These are phyloP conservation scores for Drosophila acutilabella DNA, from an alignment of 2,888 invertebrate species.

Conservation along the genomic window DNA sequence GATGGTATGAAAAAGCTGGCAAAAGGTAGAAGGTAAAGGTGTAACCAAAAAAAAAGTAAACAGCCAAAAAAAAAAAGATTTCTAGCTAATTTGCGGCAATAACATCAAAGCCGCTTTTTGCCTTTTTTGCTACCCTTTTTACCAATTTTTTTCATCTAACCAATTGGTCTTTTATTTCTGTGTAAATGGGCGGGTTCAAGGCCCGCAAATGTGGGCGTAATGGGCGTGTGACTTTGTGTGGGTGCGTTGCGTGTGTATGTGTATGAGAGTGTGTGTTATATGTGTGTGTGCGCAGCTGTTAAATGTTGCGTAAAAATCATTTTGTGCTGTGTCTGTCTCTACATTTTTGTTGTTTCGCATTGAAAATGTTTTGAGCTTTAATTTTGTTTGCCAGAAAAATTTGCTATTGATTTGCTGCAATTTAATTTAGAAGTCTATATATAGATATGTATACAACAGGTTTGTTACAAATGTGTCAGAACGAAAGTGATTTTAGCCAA, in stretches of 20 bases:
- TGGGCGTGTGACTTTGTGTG: constrained; percentile 22
- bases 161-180: constrained; percentile 60
- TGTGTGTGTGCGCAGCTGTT: constrained; percentile 54
- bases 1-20: constrained; percentile 39
- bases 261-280: constrained; percentile 43
- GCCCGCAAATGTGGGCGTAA: constrained; percentile 45
- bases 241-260: constrained; percentile 19
- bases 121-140: constrained; percentile 53
- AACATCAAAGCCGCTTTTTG: constrained; percentile 74
- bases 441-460: constrained; percentile 4
- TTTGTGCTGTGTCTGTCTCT: constrained; percentile 23
- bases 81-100: constrained; percentile 80
- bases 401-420: not conserved
- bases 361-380: constrained; percentile 1
- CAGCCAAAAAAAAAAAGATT: constrained; percentile 73
- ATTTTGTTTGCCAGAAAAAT: constrained; percentile 10
- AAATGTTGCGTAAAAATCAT: constrained; percentile 67
- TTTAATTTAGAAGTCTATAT: not conserved
- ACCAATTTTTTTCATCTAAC: constrained; percentile 33
- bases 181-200: constrained; percentile 22
- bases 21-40: constrained; percentile 55
- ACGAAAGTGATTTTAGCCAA: too few species aligned
- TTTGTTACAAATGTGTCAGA: too few species aligned
- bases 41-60: constrained; percentile 53
- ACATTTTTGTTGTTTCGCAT: not conserved